A percentile compares a stretch with the other conserved stretches of the same genome.
These are phyloP conservation scores for Cricetomys ansorgei DNA, from an alignment of 2,113 vertebrate species.

Conservation along the genomic window DNA sequence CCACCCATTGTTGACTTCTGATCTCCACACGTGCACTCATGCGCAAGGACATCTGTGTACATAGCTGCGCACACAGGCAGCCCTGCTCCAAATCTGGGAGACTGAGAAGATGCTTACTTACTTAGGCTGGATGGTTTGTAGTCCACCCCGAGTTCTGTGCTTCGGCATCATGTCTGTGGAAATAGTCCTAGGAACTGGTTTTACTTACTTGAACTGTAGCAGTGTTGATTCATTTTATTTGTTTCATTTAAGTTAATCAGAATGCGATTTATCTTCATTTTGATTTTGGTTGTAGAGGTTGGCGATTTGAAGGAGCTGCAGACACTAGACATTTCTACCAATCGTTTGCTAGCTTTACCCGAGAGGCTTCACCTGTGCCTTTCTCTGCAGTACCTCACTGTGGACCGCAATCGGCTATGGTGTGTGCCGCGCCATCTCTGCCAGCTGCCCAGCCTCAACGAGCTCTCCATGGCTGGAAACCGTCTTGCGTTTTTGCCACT, in stretches of 20 bases:
- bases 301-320: constrained; percentile 96
- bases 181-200: neutral
- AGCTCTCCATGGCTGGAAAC: constrained; percentile 98
- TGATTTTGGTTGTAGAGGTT: constrained; percentile 89
- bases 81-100: neutral
- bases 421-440: constrained; percentile 95
- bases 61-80: no score
- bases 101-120: neutral
- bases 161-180: neutral
- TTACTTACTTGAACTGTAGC: constrained; percentile 47
- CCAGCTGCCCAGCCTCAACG: constrained; percentile 95
- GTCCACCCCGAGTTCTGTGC: neutral
- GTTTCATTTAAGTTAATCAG: constrained; percentile 26
- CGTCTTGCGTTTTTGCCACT: constrained; percentile 93
- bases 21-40: neutral
- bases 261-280: constrained; percentile 48
- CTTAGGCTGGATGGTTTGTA: neutral
- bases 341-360: constrained; percentile 92
- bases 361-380: constrained; percentile 94
- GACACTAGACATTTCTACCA: constrained; percentile 95
- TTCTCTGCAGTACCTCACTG: constrained; percentile 96
- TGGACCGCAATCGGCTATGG: constrained; percentile 93
- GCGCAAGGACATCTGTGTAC: neutral
- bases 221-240: constrained; percentile 37
- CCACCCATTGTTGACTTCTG: neutral